phyloP scores from a whole-genome alignment of 1,140 invertebrate genomes.

The Onthophagus taurus region DNA sequence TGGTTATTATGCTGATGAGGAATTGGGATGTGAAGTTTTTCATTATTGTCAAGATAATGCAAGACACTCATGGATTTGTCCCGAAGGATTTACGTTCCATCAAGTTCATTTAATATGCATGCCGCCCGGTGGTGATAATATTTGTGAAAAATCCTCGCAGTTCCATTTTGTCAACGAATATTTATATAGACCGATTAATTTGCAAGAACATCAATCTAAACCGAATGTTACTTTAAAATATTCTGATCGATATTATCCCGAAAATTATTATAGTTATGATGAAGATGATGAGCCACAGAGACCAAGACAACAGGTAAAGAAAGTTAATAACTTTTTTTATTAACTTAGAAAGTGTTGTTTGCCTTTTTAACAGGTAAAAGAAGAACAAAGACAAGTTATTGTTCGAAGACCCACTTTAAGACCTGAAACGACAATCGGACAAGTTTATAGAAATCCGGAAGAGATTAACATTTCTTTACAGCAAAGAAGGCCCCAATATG shows the following conservation, averaged over 20 bases:
- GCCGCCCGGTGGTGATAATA: constrained; percentile 80
- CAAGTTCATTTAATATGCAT: constrained; percentile 90
- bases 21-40: constrained; percentile 83
- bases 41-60: constrained; percentile 88
- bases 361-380: too few species aligned
- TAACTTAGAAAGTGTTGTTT: constrained; percentile 9
- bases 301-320: constrained; percentile 31
- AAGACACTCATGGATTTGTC: constrained; percentile 88
- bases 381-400: constrained; percentile 19
- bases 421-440: constrained; percentile 38
- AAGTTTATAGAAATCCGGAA: constrained; percentile 73
- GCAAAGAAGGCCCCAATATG: constrained; percentile 53
- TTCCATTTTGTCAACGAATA: constrained; percentile 91
- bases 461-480: constrained; percentile 77
- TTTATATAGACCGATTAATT: constrained; percentile 78
- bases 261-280: constrained; percentile 61
- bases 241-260: constrained; percentile 74
- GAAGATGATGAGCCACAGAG: constrained; percentile 50
- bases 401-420: constrained; percentile 33
- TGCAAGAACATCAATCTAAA: constrained; percentile 66
- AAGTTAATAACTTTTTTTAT: background rate
- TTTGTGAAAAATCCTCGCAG: constrained; percentile 78
- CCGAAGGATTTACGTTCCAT: constrained; percentile 85
- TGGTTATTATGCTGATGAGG: constrained; percentile 86
- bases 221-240: constrained; percentile 76